Evolutionary conservation across 2,113 vertebrate genomes (phyloP).

Genomic region (Dasyornis broadbenti): DNA sequence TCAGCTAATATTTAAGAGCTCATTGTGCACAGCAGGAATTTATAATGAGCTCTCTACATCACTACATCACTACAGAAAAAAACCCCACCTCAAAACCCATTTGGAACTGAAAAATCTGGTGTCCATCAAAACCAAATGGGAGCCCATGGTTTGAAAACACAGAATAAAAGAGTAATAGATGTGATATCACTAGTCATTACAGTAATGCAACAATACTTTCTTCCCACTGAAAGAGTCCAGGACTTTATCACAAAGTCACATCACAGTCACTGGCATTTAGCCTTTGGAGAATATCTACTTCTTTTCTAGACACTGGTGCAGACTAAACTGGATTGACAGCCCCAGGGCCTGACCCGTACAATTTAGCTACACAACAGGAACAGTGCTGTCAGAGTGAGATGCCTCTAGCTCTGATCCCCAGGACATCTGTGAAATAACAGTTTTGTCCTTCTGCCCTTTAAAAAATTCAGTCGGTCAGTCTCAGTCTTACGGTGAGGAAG

Average conservation of each 20-base stretch:
- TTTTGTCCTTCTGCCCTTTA: background rate
- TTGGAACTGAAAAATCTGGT: background rate
- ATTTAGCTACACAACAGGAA: background rate
- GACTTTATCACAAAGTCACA: background rate
- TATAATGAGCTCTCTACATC: background rate
- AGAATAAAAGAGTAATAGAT: background rate
- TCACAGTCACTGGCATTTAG: background rate
- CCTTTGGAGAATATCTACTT: background rate
- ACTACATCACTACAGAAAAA: background rate
- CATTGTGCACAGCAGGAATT: background rate
- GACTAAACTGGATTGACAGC: background rate
- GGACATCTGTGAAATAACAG: background rate
- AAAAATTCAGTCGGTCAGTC: background rate
- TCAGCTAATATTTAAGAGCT: background rate
- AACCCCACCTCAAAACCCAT: background rate
- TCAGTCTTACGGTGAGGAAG: background rate
- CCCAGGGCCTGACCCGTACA: background rate
- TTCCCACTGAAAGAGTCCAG: background rate
- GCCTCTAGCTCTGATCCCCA: background rate
- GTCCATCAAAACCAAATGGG: background rate
- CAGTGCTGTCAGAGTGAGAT: background rate
- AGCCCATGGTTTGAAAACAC: background rate
- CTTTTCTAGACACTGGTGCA: background rate
- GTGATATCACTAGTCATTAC: background rate
- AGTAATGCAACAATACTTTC: background rate